Evolutionary conservation across 2,888 invertebrate genomes (phyloP), one percentile per base, ranked within the genome.

Genomic region (Polyploca ridens): DNA sequence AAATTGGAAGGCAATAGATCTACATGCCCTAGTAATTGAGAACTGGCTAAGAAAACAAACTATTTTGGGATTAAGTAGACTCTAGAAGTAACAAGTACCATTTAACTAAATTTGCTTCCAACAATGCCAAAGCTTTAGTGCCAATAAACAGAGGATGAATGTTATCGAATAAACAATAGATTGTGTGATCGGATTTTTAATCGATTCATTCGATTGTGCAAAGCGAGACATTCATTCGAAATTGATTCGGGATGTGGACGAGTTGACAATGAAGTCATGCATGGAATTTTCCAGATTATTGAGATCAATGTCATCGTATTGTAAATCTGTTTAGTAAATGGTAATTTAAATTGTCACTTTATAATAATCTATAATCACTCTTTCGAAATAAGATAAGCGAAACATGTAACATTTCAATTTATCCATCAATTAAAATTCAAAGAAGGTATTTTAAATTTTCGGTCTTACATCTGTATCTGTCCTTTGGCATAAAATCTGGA

Each of bases 131-230:
- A 69, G 73, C 65, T 67, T 68, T 63, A 62, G 65, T 72, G 63
- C 73, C 68, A 70, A 73, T 79, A 73, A 77, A 74, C 62, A 64
- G 69, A 68, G 62, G 65, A 57, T 62, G 57, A 69, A 68, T 70
- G 65, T 63, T 73, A 77, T 75, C 75, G 75, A 71, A 69, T 73
- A 74, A 82, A 82, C 85, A 85, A 84, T 82, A 75, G 75, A 66
- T 68, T 73, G 70, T 82, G 84, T 84, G 84, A 79, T 85, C 79
- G 68, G 84, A 75, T 78, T 85, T 65, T 68, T 77, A 84, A 85
- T 83, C 77, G 77, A 74, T 76, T 68, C 69, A 73, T 68, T 69
- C 67, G 72, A 77, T 82, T 78, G 73, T 72, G 75, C 74, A 79
- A 82, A 75, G 72, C 73, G 73, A 78, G 73, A 73, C 72, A 66